Evolutionary conservation across 2,888 invertebrate genomes (phyloP).

Genomic region (Rotaria sp.): DNA sequence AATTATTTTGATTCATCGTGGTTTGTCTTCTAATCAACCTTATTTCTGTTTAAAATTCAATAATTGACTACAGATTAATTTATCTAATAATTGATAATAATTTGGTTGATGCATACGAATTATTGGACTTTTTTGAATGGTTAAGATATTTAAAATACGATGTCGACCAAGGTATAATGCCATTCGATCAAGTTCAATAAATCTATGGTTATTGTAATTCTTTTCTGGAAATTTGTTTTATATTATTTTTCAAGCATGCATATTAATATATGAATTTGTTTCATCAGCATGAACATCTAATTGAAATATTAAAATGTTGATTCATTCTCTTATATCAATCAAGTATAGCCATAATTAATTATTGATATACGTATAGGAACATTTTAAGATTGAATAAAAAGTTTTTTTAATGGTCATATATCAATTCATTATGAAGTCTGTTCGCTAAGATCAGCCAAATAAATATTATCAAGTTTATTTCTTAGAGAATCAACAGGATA

Average conservation of each 20-base stretch:
- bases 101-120: not conserved
- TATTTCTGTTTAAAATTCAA: not conserved
- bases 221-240: too few relatives aligned
- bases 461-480: not conserved
- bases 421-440: not conserved
- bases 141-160: not conserved
- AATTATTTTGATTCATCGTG: not conserved
- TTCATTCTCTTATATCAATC: not conserved
- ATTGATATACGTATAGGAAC: not conserved
- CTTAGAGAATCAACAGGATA: not conserved
- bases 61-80: not conserved
- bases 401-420: not conserved
- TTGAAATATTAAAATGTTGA: not conserved
- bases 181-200: not conserved
- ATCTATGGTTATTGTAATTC: not conserved
- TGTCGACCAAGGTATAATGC: not conserved
- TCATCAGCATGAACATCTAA: not conserved
- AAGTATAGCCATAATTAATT: not conserved
- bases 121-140: not conserved
- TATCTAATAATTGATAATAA: slow-evolving; percentile 5
- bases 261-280: not conserved
- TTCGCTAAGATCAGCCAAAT: not conserved
- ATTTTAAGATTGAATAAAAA: not conserved
- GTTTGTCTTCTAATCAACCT: not conserved
- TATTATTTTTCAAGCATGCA: not conserved